Evolutionary conservation across 2,113 vertebrate species (phyloP).

Genomic region (Strix aluco): DNA sequence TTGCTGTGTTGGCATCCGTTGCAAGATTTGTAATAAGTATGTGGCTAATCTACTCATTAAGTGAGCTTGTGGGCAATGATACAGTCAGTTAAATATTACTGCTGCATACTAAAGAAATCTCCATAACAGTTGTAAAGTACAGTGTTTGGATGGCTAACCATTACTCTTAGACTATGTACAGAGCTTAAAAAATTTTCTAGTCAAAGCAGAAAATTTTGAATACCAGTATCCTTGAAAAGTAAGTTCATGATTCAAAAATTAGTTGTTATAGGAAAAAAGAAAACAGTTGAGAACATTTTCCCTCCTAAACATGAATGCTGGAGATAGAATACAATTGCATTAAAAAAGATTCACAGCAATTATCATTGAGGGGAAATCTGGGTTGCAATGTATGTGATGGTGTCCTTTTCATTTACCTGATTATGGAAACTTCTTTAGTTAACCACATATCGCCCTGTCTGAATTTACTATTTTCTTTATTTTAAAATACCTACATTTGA

Average conservation of each 20-base stretch:
- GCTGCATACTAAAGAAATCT: not conserved
- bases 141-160: not conserved
- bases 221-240: not conserved
- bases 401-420: not conserved
- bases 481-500: not conserved
- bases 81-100: not conserved
- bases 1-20: not conserved
- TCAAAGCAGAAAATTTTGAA: not conserved
- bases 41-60: not conserved
- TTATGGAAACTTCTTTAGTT: not conserved
- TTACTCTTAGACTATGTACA: not conserved
- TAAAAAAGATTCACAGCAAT: not conserved
- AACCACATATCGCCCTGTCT: not conserved
- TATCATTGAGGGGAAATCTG: not conserved
- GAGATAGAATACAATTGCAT: not conserved
- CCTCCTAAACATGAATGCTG: not conserved
- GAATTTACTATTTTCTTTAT: not conserved
- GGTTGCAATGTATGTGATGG: not conserved
- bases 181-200: not conserved
- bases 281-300: not conserved
- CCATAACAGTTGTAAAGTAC: not conserved
- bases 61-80: not conserved
- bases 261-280: not conserved
- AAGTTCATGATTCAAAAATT: not conserved
- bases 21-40: not conserved